Evolutionary conservation across 2,888 invertebrate genomes (phyloP).

Genomic region (Girardia tigrina): DNA sequence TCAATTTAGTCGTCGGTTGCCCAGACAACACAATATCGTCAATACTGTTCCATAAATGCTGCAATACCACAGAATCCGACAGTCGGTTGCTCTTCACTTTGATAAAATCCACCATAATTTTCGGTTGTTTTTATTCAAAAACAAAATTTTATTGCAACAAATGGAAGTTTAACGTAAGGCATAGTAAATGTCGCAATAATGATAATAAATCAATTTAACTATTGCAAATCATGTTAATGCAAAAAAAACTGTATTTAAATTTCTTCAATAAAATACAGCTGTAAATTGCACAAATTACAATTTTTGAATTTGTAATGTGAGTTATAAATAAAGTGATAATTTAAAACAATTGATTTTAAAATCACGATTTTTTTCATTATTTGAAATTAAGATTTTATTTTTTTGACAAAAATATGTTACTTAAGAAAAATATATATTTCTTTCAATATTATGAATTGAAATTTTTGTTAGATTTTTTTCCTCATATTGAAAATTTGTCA

Average conservation of each 20-base stretch:
- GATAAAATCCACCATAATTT: not conserved
- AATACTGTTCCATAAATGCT: not conserved
- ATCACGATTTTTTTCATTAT: too few species aligned
- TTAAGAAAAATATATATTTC: too few species aligned
- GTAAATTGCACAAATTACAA: not conserved
- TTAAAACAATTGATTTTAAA: not conserved
- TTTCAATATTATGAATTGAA: too few species aligned
- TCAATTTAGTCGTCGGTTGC: not conserved
- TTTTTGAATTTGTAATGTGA: not conserved
- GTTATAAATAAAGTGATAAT: not conserved
- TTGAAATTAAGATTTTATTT: too few species aligned
- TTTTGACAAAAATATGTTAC: too few species aligned
- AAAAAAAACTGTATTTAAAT: not conserved
- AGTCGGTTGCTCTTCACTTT: not conserved
- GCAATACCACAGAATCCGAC: not conserved
- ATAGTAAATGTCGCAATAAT: not conserved
- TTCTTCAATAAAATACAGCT: not conserved
- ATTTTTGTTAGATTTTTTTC: too few species aligned
- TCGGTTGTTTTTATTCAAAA: not conserved
- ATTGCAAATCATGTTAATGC: not conserved
- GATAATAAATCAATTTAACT: not conserved
- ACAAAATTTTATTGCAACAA: not conserved
- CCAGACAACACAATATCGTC: not conserved
- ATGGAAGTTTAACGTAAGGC: not conserved
- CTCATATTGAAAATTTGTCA: too few species aligned